phyloP scores from a whole-genome alignment of 64 coral and sea anemone genomes.

The Actinia equina region DNA sequence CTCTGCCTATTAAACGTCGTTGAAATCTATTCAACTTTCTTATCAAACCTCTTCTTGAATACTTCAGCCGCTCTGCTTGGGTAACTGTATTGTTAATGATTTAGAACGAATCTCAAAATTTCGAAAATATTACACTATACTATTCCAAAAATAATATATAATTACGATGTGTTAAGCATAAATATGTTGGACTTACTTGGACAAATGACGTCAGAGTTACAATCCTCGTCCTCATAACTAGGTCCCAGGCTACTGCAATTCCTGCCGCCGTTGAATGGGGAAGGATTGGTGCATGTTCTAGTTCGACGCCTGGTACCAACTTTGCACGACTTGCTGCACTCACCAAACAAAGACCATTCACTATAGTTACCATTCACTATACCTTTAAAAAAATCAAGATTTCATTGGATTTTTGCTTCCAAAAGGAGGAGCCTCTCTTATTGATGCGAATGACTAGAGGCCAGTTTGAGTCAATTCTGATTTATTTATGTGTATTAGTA shows the following conservation, averaged over 20 bases:
- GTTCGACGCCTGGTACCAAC: slow-evolving; percentile 14
- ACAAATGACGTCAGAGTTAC: slow-evolving; percentile 14
- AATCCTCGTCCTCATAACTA: neutral
- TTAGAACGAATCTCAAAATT: too few species aligned
- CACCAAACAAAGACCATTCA: slow-evolving; percentile 15
- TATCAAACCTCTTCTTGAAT: too few species aligned
- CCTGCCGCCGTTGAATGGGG: slow-evolving; percentile 18
- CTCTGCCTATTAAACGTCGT: too few species aligned
- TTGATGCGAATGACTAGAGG: neutral
- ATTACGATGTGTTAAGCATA: too few species aligned
- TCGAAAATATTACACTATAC: too few species aligned
- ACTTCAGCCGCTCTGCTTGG: too few species aligned
- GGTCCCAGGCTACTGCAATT: slow-evolving; percentile 15
- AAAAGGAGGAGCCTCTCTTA: neutral
- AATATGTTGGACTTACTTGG: slow-evolving; percentile 31
- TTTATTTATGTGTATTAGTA: too few species aligned
- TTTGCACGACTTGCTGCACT: slow-evolving; percentile 33
- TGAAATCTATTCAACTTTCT: too few species aligned
- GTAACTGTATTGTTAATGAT: too few species aligned
- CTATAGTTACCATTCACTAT: slow-evolving; percentile 26
- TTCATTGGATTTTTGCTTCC: neutral
- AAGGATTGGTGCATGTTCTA: slow-evolving; percentile 43
- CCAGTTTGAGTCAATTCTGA: too few species aligned
- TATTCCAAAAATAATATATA: too few species aligned
- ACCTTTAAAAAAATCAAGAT: neutral